These are phyloP conservation scores for Meandrina meandrites DNA, from an alignment of 92 coral and sea anemone genomes.

Conservation along the genomic window DNA sequence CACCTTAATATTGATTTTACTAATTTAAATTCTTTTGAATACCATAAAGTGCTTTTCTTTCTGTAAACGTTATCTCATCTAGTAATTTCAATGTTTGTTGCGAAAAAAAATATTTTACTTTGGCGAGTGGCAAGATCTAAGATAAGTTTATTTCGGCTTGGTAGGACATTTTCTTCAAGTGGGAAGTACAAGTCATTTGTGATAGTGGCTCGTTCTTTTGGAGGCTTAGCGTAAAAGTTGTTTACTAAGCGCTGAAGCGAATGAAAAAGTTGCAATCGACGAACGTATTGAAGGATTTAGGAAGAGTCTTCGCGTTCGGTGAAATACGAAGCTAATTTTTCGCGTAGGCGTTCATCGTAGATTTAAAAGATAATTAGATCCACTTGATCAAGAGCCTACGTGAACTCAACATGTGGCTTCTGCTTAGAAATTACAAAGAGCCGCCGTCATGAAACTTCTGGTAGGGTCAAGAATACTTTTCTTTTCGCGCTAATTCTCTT, in stretches of 20 bases:
- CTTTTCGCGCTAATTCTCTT: not conserved
- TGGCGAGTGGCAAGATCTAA: no score
- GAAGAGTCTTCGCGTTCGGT: not conserved
- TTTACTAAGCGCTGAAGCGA: not conserved
- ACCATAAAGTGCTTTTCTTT: not conserved
- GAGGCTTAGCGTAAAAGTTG: not conserved
- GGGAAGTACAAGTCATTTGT: no score
- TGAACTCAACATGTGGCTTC: not conserved
- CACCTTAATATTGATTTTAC: not conserved
- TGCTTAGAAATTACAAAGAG: not conserved
- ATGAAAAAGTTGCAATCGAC: not conserved
- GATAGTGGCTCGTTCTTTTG: no score
- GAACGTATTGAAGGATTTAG: not conserved
- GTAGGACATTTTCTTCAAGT: no score
- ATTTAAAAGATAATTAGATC: slow-evolving; percentile 28
- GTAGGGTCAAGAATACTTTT: not conserved
- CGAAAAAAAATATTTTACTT: not conserved
- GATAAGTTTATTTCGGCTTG: not conserved
- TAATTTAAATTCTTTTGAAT: not conserved
- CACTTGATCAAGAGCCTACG: slow-evolving; percentile 6
- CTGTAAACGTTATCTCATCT: not conserved
- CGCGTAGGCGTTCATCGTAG: not conserved
- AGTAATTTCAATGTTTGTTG: not conserved
- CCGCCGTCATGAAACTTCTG: not conserved
- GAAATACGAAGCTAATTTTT: slow-evolving; percentile 2